These are phyloP conservation scores for Barbus barbus DNA, from an alignment of 2,113 vertebrate genomes.

Conservation along the genomic window DNA sequence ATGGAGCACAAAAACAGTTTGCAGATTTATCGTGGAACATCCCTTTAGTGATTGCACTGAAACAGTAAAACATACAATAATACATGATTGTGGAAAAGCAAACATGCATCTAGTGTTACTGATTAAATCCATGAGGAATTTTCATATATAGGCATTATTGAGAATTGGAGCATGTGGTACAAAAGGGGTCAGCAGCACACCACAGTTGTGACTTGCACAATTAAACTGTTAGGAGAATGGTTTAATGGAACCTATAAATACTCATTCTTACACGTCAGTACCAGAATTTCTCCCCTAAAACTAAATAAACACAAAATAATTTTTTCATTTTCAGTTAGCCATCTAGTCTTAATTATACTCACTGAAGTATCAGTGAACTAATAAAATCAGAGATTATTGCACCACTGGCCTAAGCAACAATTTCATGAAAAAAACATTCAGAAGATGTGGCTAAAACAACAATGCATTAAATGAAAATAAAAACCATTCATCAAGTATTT, in stretches of 20 bases:
- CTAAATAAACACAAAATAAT: neutral
- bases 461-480: neutral
- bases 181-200: neutral
- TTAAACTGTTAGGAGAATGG: neutral
- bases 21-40: neutral
- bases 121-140: neutral
- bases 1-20: neutral
- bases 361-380: neutral
- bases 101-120: conserved; percentile 31
- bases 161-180: neutral
- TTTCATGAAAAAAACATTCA: neutral
- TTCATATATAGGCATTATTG: neutral
- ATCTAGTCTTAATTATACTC: neutral
- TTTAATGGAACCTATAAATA: neutral
- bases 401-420: neutral
- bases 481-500: neutral
- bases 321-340: neutral
- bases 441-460: conserved; percentile 1
- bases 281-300: neutral
- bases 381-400: neutral
- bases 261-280: neutral
- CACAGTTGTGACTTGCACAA: neutral
- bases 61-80: conserved; percentile 23
- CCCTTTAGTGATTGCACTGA: conserved; percentile 28
- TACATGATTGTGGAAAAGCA: conserved; percentile 7